phyloP scores from a whole-genome alignment of 2,113 vertebrate genomes.

The Nyctereutes procyonoides region DNA sequence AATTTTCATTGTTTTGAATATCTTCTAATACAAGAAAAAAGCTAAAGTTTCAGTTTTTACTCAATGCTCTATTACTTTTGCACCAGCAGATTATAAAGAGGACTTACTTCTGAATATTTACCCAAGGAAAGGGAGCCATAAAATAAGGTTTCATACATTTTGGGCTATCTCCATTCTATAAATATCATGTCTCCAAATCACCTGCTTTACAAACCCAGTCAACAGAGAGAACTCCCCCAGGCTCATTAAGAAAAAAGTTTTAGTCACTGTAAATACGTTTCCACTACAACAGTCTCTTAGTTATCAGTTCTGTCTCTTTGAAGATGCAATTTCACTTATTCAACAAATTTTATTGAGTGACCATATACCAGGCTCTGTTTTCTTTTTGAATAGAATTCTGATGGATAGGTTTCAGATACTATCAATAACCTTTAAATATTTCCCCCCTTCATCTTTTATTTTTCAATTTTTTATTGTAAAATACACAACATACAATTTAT shows the following conservation, averaged over 20 bases:
- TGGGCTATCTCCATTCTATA: not conserved
- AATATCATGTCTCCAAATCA: not conserved
- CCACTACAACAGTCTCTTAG: not conserved
- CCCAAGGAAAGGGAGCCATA: not conserved
- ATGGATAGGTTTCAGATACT: not conserved
- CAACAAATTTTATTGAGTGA: not conserved
- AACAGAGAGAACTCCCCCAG: not conserved
- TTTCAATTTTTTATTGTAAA: not conserved
- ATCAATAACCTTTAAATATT: not conserved
- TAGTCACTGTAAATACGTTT: not conserved
- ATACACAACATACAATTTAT: not conserved
- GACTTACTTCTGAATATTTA: not conserved
- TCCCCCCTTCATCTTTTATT: not conserved
- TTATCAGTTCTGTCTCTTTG: not conserved
- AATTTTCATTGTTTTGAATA: not conserved
- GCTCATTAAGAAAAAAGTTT: not conserved
- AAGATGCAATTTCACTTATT: not conserved
- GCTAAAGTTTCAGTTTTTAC: not conserved
- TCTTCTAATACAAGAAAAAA: slow-evolving; percentile 5
- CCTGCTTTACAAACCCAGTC: not conserved
- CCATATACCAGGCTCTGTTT: not conserved
- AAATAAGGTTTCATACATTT: not conserved
- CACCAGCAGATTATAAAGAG: not conserved
- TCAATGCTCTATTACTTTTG: not conserved
- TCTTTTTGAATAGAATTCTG: not conserved